Evolutionary conservation across 1,140 invertebrate species (phyloP), one percentile per base, ranked within the genome.

Genomic region (Hydropsyche tenuis): DNA sequence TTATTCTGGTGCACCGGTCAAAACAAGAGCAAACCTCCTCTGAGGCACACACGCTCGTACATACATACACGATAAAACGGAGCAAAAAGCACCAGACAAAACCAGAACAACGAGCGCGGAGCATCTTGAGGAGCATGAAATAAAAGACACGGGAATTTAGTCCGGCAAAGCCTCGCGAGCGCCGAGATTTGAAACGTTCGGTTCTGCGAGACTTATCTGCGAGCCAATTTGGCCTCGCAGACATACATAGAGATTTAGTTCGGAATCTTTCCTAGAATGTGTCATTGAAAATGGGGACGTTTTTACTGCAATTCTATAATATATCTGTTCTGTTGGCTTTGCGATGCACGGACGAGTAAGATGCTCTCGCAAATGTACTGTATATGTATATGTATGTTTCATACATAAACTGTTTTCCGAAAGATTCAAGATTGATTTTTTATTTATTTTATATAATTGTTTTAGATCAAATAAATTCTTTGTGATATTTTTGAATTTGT

Each of bases 1-100:
- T 53, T 20, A 20, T 53, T 18, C 48, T 53, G n/a, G 48, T 53
- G 48, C 48, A 53, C 48, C 48, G 48, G 16, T 53, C 48, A 53
- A 18, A 53, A 37, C 30, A 37, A 37, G 20, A 53, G 18, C 30
- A 37, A 37, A 37, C 9, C 9, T 9, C 9, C 3, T 37, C 3
- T 37, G 9, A 37, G n/a, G n/a, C n/a, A n/a, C n/a, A n/a, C 9
- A 37, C 9, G 30, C 3, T 37, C n/a, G 9, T 37, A 37, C 9
- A 37, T 37, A 37, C 9, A 37, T 37, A 37, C 30, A 37, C 30
- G 14, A 18, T 1, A 1, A 53, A 7, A 7, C 1, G 20, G 20
- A 53, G 4, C 48, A 20, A 53, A 16, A 18, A 53, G 9, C 4
- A 18, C 16, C 48, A 1, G 48, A 53, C 16, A 53, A 16, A 20